Evolutionary conservation across 92 coral and sea anemone species (phyloP), one percentile per base, ranked within the genome.

Genomic region (Umimayanthus chanpuru): DNA sequence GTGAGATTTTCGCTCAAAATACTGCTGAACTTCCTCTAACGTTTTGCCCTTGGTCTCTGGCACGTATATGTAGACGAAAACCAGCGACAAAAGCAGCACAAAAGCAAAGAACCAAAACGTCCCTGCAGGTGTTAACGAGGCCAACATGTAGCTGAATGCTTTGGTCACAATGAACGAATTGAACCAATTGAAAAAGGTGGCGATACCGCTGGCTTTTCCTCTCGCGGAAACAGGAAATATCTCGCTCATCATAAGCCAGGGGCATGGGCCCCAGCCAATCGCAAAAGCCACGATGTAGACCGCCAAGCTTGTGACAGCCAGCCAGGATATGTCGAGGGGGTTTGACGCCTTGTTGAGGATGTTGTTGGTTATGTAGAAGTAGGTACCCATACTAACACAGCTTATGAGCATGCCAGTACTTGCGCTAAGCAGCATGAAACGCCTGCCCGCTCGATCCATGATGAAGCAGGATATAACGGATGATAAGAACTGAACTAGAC

Each of bases 161-260:
- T 88, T 89, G 2, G 96, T 95, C 32, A 96, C 90, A 15, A 90
- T 73, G 83, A 96, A 96, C 26, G 94, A 96, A 75, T 94, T 91
- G 1, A 95, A 87, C 99, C 99, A 96, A 79, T 96, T 96, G 71
- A 94, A 90, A 61, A 91, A 90, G 0, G 97, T 91, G 12, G 97
- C 96, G 67, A 97, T 92, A 16, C 98, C 97, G 77, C 96, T 94
- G 50, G 96, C 98, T 7, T 89, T 89, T 6, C 99, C 99, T 39
- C 98, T 91, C 81, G 95, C 98, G 36, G 91, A 91, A 49, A 92
- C 91, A 12, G 99, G 99, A 85, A 97, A 97, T 32, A 97, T 68
- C 94, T 97, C 99, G 56, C 98, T 94, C 98, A 97, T 97, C 43
- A 93, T 80, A 21, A 97, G 89, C 99, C 99, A 97, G 21, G 99